Conservation (phyloP, 1,140 invertebrate species). For the Ceratoteleas bidentatus region DNA sequence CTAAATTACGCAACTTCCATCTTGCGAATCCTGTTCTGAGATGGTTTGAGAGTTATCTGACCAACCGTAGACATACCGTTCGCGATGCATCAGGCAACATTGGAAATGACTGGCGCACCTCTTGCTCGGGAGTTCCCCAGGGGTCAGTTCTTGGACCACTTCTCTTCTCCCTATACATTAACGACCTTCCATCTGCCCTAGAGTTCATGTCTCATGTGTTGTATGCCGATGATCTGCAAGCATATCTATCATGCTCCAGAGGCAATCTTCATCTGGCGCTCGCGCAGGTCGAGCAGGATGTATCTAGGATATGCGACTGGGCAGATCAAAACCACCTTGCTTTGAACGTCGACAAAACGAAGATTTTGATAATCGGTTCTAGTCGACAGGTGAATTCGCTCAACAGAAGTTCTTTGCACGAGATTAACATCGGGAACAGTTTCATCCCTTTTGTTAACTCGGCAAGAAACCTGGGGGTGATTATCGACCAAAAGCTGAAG, state of each 20-base stretch:
- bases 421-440: not conserved
- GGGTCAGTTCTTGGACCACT: not conserved
- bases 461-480: not conserved
- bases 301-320: not conserved
- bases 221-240: constrained; percentile 1
- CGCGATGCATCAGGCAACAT: not conserved
- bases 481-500: not conserved
- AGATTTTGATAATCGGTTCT: not conserved
- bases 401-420: not conserved
- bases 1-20: not conserved
- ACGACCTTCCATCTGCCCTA: not conserved
- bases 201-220: not conserved
- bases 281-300: not conserved
- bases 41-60: not conserved
- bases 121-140: not conserved
- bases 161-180: not conserved
- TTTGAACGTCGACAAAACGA: not conserved
- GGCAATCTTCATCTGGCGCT: not conserved
- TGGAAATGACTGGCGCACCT: not conserved
- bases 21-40: not conserved
- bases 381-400: not conserved
- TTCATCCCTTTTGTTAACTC: not conserved
- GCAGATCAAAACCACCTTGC: not conserved
- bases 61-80: not conserved
- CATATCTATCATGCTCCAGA: not conserved